Evolutionary conservation across 1,140 invertebrate genomes (phyloP).

Genomic region (Odontomachus brunneus): DNA sequence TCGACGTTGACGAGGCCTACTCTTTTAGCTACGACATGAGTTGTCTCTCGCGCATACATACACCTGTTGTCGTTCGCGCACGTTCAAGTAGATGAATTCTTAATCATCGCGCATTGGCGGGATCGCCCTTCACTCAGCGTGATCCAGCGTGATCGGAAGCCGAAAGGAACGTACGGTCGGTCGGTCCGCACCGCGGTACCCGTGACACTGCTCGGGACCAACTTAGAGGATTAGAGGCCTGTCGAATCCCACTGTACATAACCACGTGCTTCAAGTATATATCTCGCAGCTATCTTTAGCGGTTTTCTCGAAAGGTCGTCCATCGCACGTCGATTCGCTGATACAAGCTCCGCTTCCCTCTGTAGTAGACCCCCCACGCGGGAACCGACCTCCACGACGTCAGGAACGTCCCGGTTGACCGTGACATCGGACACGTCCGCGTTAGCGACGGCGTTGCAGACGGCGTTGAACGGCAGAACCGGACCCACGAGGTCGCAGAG

Average conservation of each 20-base stretch:
- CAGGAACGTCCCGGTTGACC: conserved; percentile 81
- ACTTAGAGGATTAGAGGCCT: conserved; percentile 80
- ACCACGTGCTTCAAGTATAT: conserved; percentile 81
- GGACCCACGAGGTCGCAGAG: conserved; percentile 85
- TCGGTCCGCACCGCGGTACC: conserved; percentile 21
- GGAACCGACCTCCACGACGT: conserved; percentile 81
- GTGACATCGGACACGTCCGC: conserved; percentile 82
- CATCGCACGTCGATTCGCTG: not conserved
- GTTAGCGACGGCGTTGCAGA: conserved; percentile 81
- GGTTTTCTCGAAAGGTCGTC: conserved; percentile 20
- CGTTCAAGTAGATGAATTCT: conserved; percentile 35
- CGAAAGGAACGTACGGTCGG: conserved; percentile 34
- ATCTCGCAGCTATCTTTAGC: conserved; percentile 74
- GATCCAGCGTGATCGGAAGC: not conserved
- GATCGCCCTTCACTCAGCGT: not conserved
- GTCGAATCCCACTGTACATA: conserved; percentile 81
- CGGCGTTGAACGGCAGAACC: conserved; percentile 79
- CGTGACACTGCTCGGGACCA: conserved; percentile 78
- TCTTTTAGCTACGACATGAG: conserved; percentile 45
- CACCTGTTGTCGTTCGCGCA: conserved; percentile 39
- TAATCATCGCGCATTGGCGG: not conserved
- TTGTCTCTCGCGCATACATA: conserved; percentile 53
- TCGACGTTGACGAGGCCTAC: conserved; percentile 42
- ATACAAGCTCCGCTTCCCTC: conserved; percentile 20
- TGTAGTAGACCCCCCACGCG: conserved; percentile 78